Percentiles rank a stretch among this genome's conserved stretches.
These are phyloP conservation scores for Anastrepha ludens DNA, from an alignment of 1,140 invertebrate genomes.

Conservation along the genomic window DNA sequence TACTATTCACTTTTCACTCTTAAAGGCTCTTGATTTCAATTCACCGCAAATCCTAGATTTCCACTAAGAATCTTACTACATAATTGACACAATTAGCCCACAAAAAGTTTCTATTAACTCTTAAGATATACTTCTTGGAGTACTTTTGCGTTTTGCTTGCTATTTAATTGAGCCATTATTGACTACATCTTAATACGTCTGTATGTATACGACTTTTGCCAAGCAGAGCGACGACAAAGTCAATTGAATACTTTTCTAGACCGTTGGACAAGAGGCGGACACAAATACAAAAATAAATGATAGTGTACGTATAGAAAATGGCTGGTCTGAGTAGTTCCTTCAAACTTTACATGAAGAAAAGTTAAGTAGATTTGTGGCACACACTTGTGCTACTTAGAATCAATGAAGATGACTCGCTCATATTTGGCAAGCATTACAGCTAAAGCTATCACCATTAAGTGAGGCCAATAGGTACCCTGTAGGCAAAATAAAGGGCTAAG, in stretches of 20 bases:
- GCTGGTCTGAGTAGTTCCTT: neutral
- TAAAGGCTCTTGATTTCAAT: neutral
- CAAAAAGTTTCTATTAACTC: conserved; percentile 26
- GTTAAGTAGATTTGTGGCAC: conserved; percentile 37
- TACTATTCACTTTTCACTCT: neutral
- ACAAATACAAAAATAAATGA: neutral
- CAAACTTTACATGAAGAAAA: conserved; percentile 9
- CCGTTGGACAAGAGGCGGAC: neutral
- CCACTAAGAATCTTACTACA: neutral
- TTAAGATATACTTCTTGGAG: neutral
- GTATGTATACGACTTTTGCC: neutral
- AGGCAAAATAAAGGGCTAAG: no score
- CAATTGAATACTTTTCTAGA: neutral
- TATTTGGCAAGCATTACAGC: conserved; percentile 5
- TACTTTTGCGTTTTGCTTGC: neutral
- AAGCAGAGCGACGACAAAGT: no score
- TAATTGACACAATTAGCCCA: neutral
- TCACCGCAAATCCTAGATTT: neutral
- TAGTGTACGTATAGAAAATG: neutral
- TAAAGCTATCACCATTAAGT: neutral
- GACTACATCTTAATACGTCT: conserved; percentile 26
- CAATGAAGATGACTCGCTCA: conserved; percentile 41
- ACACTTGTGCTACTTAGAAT: conserved; percentile 21
- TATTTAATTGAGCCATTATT: conserved; percentile 45
- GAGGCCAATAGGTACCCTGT: neutral